phyloP scores from a whole-genome alignment of 1,140 invertebrate species.

The Pogonus chalceus region DNA sequence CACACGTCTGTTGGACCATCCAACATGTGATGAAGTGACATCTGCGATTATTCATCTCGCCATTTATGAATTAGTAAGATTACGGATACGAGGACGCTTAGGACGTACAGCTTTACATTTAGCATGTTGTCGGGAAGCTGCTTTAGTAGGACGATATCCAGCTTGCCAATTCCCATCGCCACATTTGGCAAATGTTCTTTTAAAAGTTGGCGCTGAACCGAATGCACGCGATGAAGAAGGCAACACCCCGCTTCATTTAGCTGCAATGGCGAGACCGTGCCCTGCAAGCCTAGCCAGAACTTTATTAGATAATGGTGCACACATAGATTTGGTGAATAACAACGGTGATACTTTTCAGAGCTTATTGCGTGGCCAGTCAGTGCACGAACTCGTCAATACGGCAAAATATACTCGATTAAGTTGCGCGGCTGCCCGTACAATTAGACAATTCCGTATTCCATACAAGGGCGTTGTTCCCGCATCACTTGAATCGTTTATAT shows the following conservation, averaged over 20 bases:
- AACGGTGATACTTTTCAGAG: conserved; percentile 66
- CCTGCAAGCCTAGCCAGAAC: conserved; percentile 53
- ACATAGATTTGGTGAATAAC: conserved; percentile 78
- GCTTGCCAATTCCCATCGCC: conserved; percentile 64
- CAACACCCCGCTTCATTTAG: conserved; percentile 76
- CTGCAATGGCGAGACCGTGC: conserved; percentile 51
- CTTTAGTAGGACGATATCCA: conserved; percentile 55
- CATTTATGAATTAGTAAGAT: conserved; percentile 64
- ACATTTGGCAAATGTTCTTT: conserved; percentile 62
- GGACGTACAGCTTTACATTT: conserved; percentile 75
- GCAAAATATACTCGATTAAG: conserved; percentile 68
- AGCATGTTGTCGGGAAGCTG: conserved; percentile 50
- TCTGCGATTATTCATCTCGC: conserved; percentile 47
- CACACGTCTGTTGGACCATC: conserved; percentile 49
- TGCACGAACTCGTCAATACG: conserved; percentile 62
- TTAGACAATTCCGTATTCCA: conserved; percentile 52
- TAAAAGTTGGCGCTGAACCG: conserved; percentile 73
- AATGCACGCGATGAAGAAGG: conserved; percentile 64
- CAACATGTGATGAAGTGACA: conserved; percentile 41
- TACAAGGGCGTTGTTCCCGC: conserved; percentile 51
- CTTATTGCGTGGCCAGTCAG: conserved; percentile 49
- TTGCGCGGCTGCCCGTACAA: conserved; percentile 69
- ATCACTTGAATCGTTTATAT: conserved; percentile 42
- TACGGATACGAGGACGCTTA: conserved; percentile 55
- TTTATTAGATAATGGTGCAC: conserved; percentile 68